phyloP scores from a whole-genome alignment of 1,140 invertebrate genomes.

The Cydia splendana region DNA sequence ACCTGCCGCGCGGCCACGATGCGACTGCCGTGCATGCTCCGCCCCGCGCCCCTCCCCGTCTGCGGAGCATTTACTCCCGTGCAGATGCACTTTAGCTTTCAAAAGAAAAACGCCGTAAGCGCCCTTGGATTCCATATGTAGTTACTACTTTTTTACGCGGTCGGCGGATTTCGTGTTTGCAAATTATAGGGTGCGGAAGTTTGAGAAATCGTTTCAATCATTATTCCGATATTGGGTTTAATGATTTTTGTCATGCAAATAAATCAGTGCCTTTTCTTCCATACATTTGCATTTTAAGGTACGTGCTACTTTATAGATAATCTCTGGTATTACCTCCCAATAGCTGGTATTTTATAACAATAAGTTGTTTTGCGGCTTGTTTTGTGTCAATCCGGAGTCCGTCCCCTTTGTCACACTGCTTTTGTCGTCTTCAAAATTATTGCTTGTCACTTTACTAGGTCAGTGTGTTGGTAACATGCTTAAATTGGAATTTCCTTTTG shows the following conservation, averaged over 20 bases:
- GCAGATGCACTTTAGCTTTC: constrained; percentile 56
- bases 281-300: constrained; percentile 30
- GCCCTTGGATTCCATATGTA: not conserved
- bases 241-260: constrained; percentile 6
- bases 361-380: no score
- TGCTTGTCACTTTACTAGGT: no score
- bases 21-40: constrained; percentile 59
- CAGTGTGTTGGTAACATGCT: no score
- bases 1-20: constrained; percentile 59
- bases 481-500: no score
- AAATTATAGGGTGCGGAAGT: not conserved
- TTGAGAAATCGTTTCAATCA: not conserved
- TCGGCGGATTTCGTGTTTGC: not conserved
- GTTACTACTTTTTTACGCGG: not conserved
- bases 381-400: no score
- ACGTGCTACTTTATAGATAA: constrained; percentile 8
- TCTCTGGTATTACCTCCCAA: not conserved
- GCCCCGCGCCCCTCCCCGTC: constrained; percentile 50
- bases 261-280: constrained; percentile 30
- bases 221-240: not conserved
- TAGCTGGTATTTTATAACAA: no score
- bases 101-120: constrained; percentile 35
- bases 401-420: no score
- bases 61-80: constrained; percentile 65
- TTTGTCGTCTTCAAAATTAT: no score